These are phyloP conservation scores for Sylvia atricapilla DNA, from an alignment of 2,113 vertebrate species.

Conservation along the genomic window DNA sequence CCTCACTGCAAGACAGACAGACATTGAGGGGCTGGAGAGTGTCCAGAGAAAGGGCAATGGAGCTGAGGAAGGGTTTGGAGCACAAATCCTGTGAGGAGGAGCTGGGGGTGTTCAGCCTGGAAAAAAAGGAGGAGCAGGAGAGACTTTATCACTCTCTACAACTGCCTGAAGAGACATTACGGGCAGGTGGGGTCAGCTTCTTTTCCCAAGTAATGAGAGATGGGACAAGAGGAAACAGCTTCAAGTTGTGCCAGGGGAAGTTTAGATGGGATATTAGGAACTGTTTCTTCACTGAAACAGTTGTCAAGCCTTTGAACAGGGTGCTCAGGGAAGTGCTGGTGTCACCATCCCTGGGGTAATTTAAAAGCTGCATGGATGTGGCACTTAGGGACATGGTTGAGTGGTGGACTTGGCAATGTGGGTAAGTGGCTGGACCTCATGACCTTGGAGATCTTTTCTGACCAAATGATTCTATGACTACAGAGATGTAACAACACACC, in stretches of 20 bases:
- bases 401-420: background rate
- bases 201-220: background rate
- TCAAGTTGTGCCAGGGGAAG: background rate
- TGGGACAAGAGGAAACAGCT: background rate
- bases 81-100: background rate
- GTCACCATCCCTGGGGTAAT: background rate
- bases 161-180: background rate
- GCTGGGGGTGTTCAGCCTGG: background rate
- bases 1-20: background rate
- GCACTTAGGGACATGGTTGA: background rate
- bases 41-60: background rate
- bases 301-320: background rate
- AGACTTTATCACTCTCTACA: too few relatives aligned
- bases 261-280: background rate
- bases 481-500: accelerated
- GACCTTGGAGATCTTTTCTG: background rate
- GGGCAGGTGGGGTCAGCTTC: background rate
- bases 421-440: background rate
- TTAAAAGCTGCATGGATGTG: background rate
- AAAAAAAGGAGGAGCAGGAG: background rate
- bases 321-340: background rate
- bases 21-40: background rate
- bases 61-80: background rate
- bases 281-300: too few relatives aligned
- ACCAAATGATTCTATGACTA: background rate